phyloP scores from a whole-genome alignment of 2,113 vertebrate genomes.

The Lampris megalopsis region DNA sequence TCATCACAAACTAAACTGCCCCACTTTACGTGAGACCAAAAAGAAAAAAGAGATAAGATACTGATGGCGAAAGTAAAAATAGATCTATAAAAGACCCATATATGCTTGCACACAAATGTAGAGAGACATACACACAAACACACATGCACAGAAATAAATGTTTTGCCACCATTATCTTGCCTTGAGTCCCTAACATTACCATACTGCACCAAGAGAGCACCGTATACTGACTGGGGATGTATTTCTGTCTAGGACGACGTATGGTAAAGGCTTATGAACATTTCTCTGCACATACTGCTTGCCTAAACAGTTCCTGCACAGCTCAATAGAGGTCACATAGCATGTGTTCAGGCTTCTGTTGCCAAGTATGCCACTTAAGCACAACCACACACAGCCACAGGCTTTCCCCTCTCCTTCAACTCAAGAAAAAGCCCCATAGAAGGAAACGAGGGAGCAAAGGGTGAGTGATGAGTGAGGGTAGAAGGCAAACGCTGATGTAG shows the following conservation, averaged over 20 bases:
- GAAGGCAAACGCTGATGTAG: too few relatives aligned
- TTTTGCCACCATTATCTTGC: too few relatives aligned
- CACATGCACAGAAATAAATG: too few relatives aligned
- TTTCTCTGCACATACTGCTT: conserved; percentile 3
- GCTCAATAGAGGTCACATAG: conserved; percentile 30
- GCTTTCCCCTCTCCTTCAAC: conserved; percentile 10
- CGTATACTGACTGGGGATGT: not conserved
- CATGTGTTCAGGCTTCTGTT: conserved; percentile 43
- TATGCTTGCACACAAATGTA: too few relatives aligned
- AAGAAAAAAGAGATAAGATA: not conserved
- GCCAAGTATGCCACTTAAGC: conserved; percentile 33
- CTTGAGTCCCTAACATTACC: too few relatives aligned
- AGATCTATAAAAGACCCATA: too few relatives aligned
- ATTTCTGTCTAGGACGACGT: not conserved
- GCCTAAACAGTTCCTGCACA: not conserved
- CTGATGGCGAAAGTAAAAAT: too few relatives aligned
- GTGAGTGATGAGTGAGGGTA: not conserved
- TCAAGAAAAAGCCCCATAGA: not conserved
- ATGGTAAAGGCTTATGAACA: conserved; percentile 3
- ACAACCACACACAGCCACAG: conserved; percentile 14
- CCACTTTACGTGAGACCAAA: not conserved
- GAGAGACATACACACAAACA: too few relatives aligned
- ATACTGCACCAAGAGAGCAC: not conserved
- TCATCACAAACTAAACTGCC: not conserved
- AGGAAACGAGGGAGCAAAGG: not conserved